Evolutionary conservation across 2,113 vertebrate genomes (phyloP), one percentile per base, ranked within the genome.

Genomic region (Ploceus nigricollis): DNA sequence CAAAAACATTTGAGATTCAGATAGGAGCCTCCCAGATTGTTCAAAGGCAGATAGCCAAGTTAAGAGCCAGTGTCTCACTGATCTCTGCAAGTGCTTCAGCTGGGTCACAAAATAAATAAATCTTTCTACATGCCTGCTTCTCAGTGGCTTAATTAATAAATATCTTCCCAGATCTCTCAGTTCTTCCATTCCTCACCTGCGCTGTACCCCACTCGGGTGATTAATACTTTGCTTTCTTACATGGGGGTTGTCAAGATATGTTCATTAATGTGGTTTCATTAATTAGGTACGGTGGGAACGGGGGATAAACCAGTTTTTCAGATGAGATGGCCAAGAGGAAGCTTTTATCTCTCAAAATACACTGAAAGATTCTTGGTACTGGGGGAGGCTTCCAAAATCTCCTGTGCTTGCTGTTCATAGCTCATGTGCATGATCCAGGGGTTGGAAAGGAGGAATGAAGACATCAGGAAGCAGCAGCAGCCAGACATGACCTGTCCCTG

Each of bases 231-330:
- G 24, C 13, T 84, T 91, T 91, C 42, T 66, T 12, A 9, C 13
- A 15, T 9, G 11, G 11, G 30, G 24, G 7, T 50, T 91, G 51
- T 69, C 45, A 73, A 45, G 72, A 33, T 65, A 15, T 0, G 4
- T 73, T 70, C 23, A 11, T 64, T 76, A 57, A 25, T 15, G 50
- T 0, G 0, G 28, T 57, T 42, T 54, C 7, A 28, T 37, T 86
- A 44, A 51, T 93, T 61, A 31, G 0, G 0, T 40, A 18, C 0
- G 1, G 15, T 42, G 56, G 57, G 33, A 86, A 60, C 4, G 16
- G 45, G 53, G 68, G 21, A 64, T 68, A 91, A 91, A 86, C 35
- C 68, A 87, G 57, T 80, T 95, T 91, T 86, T 72, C 58, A 86
- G 53, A 94, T 6, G 21, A 7, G 15, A 72, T n/a, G 15, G 58